Base-by-base conservation (phyloP, 2,888 invertebrate species). In the Nematopogon swammerdamellus region DNA sequence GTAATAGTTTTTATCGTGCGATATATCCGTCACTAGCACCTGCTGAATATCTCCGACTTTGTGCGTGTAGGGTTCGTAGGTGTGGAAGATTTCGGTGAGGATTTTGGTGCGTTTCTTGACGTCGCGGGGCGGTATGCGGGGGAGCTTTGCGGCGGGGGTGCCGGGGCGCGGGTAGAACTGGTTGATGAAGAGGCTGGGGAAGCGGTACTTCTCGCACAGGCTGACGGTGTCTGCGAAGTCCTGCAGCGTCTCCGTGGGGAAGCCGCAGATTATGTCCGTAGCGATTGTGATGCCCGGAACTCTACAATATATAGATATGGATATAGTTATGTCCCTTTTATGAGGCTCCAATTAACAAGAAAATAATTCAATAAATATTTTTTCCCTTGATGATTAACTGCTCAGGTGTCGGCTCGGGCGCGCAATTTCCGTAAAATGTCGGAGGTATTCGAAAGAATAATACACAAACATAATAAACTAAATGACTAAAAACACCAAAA, bases 231-330 rank as follows among this genome's bases (percentile, higher is more conserved):
- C 89, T 46, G 89, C 85, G 71, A 99, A 99, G 70, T 99, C 93
- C 11, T 73, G 68, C 45, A 89, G 90, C 0, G 93, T 95, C 80
- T 99, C 99, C 0, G 95, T 95, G 0, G 99, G 99, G 72, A 98
- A 99, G 0, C 98, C 98, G 68, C 97, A 97, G 61, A 99, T 99
- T 45, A 99, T 91, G 66, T 99, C 98, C 0, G 98, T 99, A 0
- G 97, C 97, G 61, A 99, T 92, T 14, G 95, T 97, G 48, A 97
- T 83, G 2, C 90, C 92, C 0, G 91, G 87, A 0, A 98, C 94
- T 55, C 92, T 92, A 68, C 49, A 57, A 58, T 30, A 48, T n/a
- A 18, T 25, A 19, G 18, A 14, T 48, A 44, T 19, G 44, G n/a
- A n/a, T n/a, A n/a, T n/a, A n/a, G n/a, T n/a, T n/a, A n/a, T n/a